phyloP scores from a whole-genome alignment of 2,113 vertebrate species.

The Ophiodon elongatus region DNA sequence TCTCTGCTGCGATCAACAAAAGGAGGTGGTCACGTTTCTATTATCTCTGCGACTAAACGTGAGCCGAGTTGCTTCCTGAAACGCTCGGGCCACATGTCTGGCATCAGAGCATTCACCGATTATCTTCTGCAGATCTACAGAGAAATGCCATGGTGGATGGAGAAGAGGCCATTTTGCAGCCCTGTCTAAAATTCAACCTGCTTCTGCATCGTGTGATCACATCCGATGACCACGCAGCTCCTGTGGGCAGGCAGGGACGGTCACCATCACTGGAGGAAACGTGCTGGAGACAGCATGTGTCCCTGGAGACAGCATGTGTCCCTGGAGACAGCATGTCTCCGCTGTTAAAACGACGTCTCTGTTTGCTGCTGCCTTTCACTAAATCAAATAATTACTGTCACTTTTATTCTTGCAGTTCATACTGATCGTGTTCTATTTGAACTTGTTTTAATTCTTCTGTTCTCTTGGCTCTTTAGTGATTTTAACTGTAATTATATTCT shows the following conservation, averaged over 20 bases:
- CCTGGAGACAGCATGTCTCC: not conserved
- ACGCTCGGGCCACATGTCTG: not conserved
- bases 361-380: too few species aligned
- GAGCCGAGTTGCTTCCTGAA: conserved; percentile 17
- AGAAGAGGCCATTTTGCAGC: conserved; percentile 15
- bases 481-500: not conserved
- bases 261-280: not conserved
- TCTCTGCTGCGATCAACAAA: conserved; percentile 12
- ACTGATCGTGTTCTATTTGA: not conserved
- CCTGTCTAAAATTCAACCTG: not conserved
- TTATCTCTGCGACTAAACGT: too few species aligned
- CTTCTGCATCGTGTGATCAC: conserved; percentile 15
- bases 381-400: too few species aligned
- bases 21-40: not conserved
- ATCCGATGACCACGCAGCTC: not conserved
- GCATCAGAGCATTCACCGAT: not conserved
- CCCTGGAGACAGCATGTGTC: too few species aligned
- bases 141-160: not conserved
- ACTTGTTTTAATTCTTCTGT: too few species aligned
- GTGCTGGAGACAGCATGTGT: too few species aligned
- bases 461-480: not conserved
- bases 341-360: too few species aligned
- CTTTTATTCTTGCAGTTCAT: too few species aligned
- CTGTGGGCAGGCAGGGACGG: not conserved
- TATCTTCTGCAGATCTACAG: not conserved